Evolutionary conservation across 2,888 invertebrate species (phyloP).

Genomic region (Folsomia manolachei): DNA sequence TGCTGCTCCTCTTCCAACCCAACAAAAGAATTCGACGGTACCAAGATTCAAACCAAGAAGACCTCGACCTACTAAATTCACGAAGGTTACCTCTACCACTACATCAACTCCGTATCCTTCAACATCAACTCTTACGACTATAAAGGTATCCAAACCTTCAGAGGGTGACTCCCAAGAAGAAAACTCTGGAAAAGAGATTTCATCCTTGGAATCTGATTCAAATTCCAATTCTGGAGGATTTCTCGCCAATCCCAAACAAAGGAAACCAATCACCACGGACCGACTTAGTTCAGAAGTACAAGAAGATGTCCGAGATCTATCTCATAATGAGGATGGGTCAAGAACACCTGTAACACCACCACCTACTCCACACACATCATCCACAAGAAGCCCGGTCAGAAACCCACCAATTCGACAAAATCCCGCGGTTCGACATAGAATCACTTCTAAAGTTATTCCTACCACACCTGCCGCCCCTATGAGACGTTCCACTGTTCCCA

Average conservation of each 20-base stretch:
- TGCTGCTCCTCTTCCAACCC: slow-evolving; percentile 23
- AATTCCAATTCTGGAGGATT: no score
- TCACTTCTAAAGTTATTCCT: background rate
- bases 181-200: slow-evolving; percentile 24
- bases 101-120: no score
- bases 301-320: background rate
- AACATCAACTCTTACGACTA: background rate
- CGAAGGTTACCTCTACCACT: background rate
- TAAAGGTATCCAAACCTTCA: background rate
- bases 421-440: background rate
- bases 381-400: slow-evolving; percentile 18
- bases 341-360: slow-evolving; percentile 11
- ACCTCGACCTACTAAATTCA: slow-evolving; percentile 24
- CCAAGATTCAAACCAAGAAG: slow-evolving; percentile 24
- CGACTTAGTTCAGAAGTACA: background rate
- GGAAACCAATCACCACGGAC: background rate
- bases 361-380: slow-evolving; percentile 6
- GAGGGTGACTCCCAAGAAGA: slow-evolving; percentile 16
- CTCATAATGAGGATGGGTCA: background rate
- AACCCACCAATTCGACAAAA: slow-evolving; percentile 13
- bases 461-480: slow-evolving; percentile 19
- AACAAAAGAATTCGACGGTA: slow-evolving; percentile 14
- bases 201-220: background rate
- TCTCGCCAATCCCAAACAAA: no score
- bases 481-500: slow-evolving; percentile 50